Evolutionary conservation across 2,113 vertebrate species (phyloP).

Genomic region (Pachyramphus minor): DNA sequence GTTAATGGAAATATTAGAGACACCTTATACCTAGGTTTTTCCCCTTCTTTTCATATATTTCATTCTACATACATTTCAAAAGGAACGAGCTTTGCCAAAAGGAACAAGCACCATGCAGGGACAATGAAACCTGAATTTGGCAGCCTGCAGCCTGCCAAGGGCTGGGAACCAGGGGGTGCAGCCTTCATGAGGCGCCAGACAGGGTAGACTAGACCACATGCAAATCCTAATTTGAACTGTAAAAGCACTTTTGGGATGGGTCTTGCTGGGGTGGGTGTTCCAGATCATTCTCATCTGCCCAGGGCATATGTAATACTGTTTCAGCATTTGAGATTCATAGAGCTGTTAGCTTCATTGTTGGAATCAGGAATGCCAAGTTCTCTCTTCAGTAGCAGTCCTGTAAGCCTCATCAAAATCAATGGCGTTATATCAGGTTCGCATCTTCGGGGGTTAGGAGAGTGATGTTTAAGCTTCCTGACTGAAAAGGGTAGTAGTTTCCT

Average conservation of each 20-base stretch:
- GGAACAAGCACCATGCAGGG: rapidly evolving
- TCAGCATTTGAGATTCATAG: neutral
- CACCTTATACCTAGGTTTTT: neutral
- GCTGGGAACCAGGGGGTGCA: neutral
- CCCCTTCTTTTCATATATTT: conserved; percentile 14
- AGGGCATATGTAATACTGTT: neutral
- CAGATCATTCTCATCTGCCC: neutral
- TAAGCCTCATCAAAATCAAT: neutral
- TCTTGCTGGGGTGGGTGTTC: neutral
- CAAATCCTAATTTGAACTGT: neutral
- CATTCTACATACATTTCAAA: neutral
- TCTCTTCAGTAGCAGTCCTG: neutral
- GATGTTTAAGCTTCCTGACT: neutral
- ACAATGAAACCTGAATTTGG: neutral
- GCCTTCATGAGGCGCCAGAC: neutral
- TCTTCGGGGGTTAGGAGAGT: neutral
- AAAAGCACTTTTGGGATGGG: neutral
- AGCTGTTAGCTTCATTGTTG: neutral
- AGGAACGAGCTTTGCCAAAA: neutral
- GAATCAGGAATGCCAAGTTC: neutral
- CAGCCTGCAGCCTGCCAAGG: neutral
- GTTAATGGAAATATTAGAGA: neutral
- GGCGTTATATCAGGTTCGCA: neutral
- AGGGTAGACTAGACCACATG: neutral
- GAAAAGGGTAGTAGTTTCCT: neutral